Evolutionary conservation across 2,113 vertebrate species (phyloP).

Genomic region (Hirundichthys speculiger): DNA sequence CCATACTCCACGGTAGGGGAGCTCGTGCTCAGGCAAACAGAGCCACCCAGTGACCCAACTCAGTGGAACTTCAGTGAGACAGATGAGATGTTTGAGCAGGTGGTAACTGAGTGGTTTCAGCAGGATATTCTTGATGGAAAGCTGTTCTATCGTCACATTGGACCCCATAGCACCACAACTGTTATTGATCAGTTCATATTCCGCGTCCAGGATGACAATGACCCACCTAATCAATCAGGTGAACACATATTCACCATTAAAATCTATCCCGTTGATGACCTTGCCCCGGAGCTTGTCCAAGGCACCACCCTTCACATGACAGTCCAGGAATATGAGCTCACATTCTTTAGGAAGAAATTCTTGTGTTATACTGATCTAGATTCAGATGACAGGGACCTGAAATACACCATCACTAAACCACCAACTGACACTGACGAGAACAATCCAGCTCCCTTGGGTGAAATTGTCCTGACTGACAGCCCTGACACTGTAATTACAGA

Average conservation of each 20-base stretch:
- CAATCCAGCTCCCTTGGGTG: conserved; percentile 82
- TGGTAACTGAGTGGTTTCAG: conserved; percentile 85
- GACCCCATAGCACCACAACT: conserved; percentile 74
- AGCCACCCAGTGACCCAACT: conserved; percentile 67
- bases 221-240: conserved; percentile 85
- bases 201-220: conserved; percentile 83
- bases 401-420: conserved; percentile 85
- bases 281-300: conserved; percentile 85
- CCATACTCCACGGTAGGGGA: conserved; percentile 73
- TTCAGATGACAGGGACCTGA: conserved; percentile 92
- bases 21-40: conserved; percentile 79
- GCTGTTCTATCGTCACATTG: conserved; percentile 82
- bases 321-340: conserved; percentile 92
- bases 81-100: conserved; percentile 84
- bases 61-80: conserved; percentile 79
- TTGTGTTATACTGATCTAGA: conserved; percentile 92
- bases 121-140: conserved; percentile 85
- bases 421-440: conserved; percentile 92
- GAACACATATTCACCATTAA: conserved; percentile 88
- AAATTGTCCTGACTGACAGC: conserved; percentile 89
- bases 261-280: conserved; percentile 88
- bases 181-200: conserved; percentile 77
- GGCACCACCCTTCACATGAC: conserved; percentile 90
- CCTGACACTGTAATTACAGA: conserved; percentile 85
- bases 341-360: conserved; percentile 86